Conservation (phyloP, 2,797 vertebrate species). For the Pampus argenteus region DNA sequence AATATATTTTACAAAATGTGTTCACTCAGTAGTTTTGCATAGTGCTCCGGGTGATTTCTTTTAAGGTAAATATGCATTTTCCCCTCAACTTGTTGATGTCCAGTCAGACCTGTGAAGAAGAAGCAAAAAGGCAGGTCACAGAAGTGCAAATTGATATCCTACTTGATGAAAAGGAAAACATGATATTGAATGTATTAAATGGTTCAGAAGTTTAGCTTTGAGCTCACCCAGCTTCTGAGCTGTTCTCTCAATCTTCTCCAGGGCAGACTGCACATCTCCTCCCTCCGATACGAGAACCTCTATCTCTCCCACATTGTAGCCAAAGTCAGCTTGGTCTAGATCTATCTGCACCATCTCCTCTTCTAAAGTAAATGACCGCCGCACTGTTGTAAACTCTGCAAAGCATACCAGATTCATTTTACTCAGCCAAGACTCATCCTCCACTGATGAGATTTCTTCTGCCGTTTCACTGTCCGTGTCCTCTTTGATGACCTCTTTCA, state of each 20-base stretch:
- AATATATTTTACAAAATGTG: constrained; percentile 73
- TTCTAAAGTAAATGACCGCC: constrained; percentile 78
- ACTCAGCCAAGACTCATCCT: constrained; percentile 73
- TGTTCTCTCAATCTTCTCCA: constrained; percentile 77
- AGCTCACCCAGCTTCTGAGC: constrained; percentile 82
- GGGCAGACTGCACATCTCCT: constrained; percentile 75
- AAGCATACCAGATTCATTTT: constrained; percentile 79
- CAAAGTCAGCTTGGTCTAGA: constrained; percentile 86
- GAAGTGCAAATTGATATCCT: background rate
- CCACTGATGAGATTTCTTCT: constrained; percentile 18
- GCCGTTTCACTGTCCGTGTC: constrained; percentile 4
- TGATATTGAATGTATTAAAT: constrained; percentile 1
- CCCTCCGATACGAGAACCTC: constrained; percentile 83
- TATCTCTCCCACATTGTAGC: constrained; percentile 86
- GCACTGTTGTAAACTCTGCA: constrained; percentile 82
- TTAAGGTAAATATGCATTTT: constrained; percentile 85
- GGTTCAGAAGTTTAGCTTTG: background rate
- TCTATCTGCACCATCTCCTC: constrained; percentile 80
- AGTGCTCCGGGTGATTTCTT: constrained; percentile 81
- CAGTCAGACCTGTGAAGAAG: constrained; percentile 71
- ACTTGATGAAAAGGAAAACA: background rate
- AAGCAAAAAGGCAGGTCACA: constrained; percentile 1
- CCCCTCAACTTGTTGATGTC: constrained; percentile 76
- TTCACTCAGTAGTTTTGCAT: constrained; percentile 71
- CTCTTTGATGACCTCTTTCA: constrained; percentile 69